Evolutionary conservation across 1,140 invertebrate species (phyloP).

Genomic region (Scaptomyza graminum): DNA sequence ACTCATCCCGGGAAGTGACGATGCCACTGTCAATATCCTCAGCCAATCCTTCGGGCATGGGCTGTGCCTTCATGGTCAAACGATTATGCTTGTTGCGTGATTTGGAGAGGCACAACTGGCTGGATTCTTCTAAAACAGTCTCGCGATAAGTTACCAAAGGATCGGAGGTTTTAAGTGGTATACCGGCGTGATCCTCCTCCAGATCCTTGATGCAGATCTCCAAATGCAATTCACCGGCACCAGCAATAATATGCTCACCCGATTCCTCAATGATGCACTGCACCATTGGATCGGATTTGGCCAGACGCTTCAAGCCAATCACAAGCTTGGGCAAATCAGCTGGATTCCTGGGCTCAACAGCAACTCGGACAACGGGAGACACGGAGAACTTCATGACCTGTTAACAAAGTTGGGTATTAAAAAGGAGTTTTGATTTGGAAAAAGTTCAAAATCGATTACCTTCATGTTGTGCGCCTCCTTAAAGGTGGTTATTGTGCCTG

Average conservation of each 20-base stretch:
- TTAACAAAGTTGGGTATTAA: too few relatives aligned
- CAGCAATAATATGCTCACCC: constrained; percentile 99
- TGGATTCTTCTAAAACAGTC: constrained; percentile 96
- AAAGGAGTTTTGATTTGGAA: too few relatives aligned
- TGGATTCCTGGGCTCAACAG: constrained; percentile 99
- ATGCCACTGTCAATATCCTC: constrained; percentile 98
- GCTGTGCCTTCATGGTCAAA: constrained; percentile 97
- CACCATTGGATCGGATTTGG: constrained; percentile 99
- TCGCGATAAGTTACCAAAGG: constrained; percentile 99
- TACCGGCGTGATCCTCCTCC: constrained; percentile 99
- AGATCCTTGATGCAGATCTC: constrained; percentile 99
- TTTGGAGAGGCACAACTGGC: constrained; percentile 97
- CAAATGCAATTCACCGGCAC: constrained; percentile 99
- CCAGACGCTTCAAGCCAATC: constrained; percentile 97
- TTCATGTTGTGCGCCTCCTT: constrained; percentile 99
- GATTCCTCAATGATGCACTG: constrained; percentile 99
- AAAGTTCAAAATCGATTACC: constrained; percentile 14
- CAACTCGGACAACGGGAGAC: constrained; percentile 98
- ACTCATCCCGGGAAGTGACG: constrained; percentile 96
- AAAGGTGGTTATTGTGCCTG: constrained; percentile 98
- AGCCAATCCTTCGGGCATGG: constrained; percentile 97
- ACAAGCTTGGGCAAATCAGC: constrained; percentile 99
- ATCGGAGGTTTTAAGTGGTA: constrained; percentile 99
- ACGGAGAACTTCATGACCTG: constrained; percentile 98
- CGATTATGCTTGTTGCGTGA: constrained; percentile 99